These are phyloP conservation scores for Drosophila guanche DNA, from an alignment of 1,140 invertebrate species.

Conservation along the genomic window DNA sequence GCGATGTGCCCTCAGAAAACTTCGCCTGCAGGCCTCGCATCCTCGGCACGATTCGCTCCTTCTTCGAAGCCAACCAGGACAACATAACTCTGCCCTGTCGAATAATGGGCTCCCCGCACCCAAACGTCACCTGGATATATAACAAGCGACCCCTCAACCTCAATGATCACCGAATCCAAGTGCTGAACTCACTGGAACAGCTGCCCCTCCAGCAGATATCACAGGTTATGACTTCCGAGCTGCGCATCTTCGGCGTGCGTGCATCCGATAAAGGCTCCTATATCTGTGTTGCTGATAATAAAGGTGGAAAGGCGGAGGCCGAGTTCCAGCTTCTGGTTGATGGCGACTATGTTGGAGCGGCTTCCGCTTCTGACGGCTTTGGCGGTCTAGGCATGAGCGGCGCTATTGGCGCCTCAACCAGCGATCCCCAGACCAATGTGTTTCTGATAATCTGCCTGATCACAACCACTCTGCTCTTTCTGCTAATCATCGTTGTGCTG, in stretches of 20 bases:
- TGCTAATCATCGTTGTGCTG: conserved; percentile 87
- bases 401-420: conserved; percentile 70
- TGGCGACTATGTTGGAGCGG: conserved; percentile 84
- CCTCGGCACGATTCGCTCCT: conserved; percentile 84
- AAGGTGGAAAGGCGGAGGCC: conserved; percentile 91
- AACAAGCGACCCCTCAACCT: conserved; percentile 85
- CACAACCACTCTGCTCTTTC: conserved; percentile 85
- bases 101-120: conserved; percentile 90
- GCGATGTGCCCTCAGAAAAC: conserved; percentile 87
- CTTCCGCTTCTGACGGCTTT: conserved; percentile 81
- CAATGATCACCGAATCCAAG: conserved; percentile 84
- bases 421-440: conserved; percentile 81
- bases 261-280: conserved; percentile 93
- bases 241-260: conserved; percentile 89
- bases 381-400: conserved; percentile 55
- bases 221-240: conserved; percentile 84
- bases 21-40: conserved; percentile 94
- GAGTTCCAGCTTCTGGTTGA: conserved; percentile 86
- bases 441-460: conserved; percentile 85
- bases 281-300: conserved; percentile 93
- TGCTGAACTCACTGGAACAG: conserved; percentile 71
- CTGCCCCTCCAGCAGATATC: conserved; percentile 16
- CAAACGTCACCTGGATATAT: conserved; percentile 90
- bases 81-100: conserved; percentile 91
- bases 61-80: conserved; percentile 86